These are phyloP conservation scores for Temnothorax unifasciatus DNA, from an alignment of 2,888 invertebrate genomes.

Conservation along the genomic window DNA sequence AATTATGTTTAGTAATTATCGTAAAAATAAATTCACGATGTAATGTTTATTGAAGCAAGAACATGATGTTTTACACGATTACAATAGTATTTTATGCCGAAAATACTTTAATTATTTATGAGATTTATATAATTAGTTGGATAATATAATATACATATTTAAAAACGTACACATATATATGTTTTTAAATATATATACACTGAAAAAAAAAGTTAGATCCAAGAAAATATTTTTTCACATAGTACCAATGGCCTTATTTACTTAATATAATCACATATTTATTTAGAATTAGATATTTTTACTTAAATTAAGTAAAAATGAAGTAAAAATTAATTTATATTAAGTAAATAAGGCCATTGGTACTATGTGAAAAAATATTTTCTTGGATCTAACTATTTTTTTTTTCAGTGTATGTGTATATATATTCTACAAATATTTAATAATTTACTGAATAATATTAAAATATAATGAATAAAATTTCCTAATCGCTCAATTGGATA, in stretches of 20 bases:
- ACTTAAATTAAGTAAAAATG: too few species aligned
- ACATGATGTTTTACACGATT: neutral
- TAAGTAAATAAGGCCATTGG: too few species aligned
- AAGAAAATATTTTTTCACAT: too few species aligned
- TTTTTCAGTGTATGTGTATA: too few species aligned
- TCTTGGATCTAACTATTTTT: too few species aligned
- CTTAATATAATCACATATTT: too few species aligned
- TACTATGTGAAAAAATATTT: too few species aligned
- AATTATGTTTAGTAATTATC: neutral
- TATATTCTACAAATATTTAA: too few species aligned
- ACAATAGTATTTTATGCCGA: neutral
- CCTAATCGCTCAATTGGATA: neutral
- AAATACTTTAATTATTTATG: slow-evolving; percentile 1
- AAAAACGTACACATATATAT: neutral
- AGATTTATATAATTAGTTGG: neutral
- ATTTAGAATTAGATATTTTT: too few species aligned
- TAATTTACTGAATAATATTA: neutral
- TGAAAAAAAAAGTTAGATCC: too few species aligned
- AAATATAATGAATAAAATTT: neutral
- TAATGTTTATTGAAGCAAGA: neutral
- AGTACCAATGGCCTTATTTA: too few species aligned
- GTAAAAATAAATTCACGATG: neutral
- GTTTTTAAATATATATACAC: neutral
- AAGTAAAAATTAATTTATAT: too few species aligned
- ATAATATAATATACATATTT: neutral